A percentile compares a stretch with the other conserved stretches of the same genome.
Evolutionary conservation across 2,113 vertebrate genomes (phyloP).

Genomic region (Nematolebias whitei): DNA sequence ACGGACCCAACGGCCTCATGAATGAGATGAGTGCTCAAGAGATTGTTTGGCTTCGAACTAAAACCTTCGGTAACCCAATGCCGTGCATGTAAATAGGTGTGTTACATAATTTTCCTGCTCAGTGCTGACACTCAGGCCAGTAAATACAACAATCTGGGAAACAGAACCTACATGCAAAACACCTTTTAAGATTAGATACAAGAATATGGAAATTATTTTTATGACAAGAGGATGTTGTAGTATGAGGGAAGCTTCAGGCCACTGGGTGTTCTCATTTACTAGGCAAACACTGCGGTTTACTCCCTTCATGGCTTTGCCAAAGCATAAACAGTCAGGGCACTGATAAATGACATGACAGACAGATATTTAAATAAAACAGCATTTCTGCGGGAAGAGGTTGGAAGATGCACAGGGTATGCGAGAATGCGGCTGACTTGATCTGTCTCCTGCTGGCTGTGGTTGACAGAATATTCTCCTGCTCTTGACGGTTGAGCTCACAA

Average conservation of each 20-base stretch:
- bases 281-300: conserved; percentile 73
- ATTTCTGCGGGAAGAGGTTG: conserved; percentile 54
- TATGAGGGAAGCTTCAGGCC: conserved; percentile 51
- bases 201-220: conserved; percentile 69
- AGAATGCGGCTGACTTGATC: conserved; percentile 56
- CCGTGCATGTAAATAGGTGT: conserved; percentile 70
- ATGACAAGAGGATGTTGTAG: conserved; percentile 45
- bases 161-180: conserved; percentile 75
- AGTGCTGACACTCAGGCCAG: conserved; percentile 41
- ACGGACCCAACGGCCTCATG: conserved; percentile 28
- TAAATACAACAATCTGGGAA: conserved; percentile 63
- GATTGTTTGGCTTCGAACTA: conserved; percentile 38
- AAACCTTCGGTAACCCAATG: conserved; percentile 46
- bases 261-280: conserved; percentile 73
- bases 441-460: conserved; percentile 52
- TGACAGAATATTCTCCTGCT: conserved; percentile 64
- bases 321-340: conserved; percentile 62
- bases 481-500: conserved; percentile 65
- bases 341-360: conserved; percentile 59
- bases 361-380: conserved; percentile 66
- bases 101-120: conserved; percentile 62
- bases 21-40: conserved; percentile 40
- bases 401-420: conserved; percentile 45
- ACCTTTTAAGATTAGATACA: conserved; percentile 71
- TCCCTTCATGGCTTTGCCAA: conserved; percentile 63